Evolutionary conservation across 2,113 vertebrate species (phyloP).

Genomic region (Melanotaenia duboulayi): DNA sequence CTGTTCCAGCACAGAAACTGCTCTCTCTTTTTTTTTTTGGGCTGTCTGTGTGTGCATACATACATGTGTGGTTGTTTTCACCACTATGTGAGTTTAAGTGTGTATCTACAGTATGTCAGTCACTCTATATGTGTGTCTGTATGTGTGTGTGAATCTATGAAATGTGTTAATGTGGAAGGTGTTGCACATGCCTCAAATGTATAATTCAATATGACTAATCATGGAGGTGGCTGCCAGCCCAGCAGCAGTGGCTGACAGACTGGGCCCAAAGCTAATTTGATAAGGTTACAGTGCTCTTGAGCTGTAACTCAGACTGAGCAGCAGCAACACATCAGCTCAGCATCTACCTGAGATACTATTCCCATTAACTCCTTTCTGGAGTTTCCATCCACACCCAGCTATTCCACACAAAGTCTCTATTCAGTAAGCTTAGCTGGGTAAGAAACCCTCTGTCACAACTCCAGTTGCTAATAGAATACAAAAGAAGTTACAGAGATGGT

Average conservation of each 20-base stretch:
- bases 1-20: slow-evolving; percentile 78
- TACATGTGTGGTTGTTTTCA: slow-evolving; percentile 50
- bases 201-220: slow-evolving; percentile 88
- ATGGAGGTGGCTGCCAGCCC: slow-evolving; percentile 81
- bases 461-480: slow-evolving; percentile 37
- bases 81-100: slow-evolving; percentile 52
- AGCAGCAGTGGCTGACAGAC: slow-evolving; percentile 80
- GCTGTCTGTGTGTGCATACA: slow-evolving; percentile 35
- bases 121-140: slow-evolving; percentile 37
- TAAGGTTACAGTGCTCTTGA: slow-evolving; percentile 81
- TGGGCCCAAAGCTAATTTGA: slow-evolving; percentile 82
- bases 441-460: slow-evolving; percentile 18
- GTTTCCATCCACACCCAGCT: slow-evolving; percentile 50
- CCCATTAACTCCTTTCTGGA: slow-evolving; percentile 40
- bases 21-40: slow-evolving; percentile 40
- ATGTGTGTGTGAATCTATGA: slow-evolving; percentile 44
- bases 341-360: slow-evolving; percentile 64
- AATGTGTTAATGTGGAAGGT: slow-evolving; percentile 75
- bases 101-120: slow-evolving; percentile 25
- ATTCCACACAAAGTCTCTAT: slow-evolving; percentile 50
- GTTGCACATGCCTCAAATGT: slow-evolving; percentile 79
- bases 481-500: not conserved
- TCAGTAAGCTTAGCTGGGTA: slow-evolving; percentile 43
- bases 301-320: slow-evolving; percentile 67
- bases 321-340: slow-evolving; percentile 38